phyloP scores from a whole-genome alignment of 1,140 invertebrate species.

The Protaetia brevitarsis region DNA sequence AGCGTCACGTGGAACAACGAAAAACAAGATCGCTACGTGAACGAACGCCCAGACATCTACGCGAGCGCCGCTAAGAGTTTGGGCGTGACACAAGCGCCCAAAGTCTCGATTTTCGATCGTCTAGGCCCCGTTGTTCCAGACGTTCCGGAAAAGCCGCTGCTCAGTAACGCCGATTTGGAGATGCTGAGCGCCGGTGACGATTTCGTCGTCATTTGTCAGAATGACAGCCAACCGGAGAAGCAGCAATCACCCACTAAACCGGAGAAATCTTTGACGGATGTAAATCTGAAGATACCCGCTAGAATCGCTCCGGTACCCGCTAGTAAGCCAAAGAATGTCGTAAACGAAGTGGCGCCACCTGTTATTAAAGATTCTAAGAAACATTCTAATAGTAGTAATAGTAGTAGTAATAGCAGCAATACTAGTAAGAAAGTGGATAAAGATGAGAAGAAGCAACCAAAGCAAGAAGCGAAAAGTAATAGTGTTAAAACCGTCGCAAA shows the following conservation, averaged over 20 bases:
- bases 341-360: background rate
- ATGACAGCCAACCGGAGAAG: background rate
- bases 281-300: background rate
- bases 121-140: background rate
- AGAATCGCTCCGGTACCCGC: slow-evolving; percentile 5
- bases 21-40: background rate
- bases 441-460: too few species aligned
- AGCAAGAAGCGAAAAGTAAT: too few species aligned
- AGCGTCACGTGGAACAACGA: slow-evolving; percentile 9
- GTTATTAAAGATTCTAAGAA: too few species aligned
- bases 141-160: background rate
- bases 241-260: background rate
- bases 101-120: background rate
- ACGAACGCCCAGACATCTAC: slow-evolving; percentile 2
- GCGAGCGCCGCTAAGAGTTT: slow-evolving; percentile 9
- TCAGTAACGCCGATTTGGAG: background rate
- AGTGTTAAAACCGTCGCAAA: too few species aligned
- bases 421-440: too few species aligned
- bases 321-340: background rate
- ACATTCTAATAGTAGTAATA: too few species aligned
- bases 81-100: background rate
- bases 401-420: too few species aligned
- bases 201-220: background rate
- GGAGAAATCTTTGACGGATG: background rate
- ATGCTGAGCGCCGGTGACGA: background rate